Conservation (phyloP, 2,888 invertebrate genomes). For the Octonoba sinensis region DNA sequence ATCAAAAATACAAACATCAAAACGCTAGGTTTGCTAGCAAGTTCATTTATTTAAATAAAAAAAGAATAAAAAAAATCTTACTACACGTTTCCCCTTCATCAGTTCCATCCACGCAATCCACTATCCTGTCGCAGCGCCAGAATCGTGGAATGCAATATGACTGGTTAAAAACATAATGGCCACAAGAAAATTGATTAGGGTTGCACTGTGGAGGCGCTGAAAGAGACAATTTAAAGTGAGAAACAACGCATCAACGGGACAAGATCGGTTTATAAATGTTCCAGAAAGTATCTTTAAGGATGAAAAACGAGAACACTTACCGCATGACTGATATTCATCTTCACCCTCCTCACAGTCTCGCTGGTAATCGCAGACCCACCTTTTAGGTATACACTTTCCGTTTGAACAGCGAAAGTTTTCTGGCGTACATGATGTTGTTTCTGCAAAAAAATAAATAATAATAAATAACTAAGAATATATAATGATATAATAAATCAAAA, state of each 20-base stretch:
- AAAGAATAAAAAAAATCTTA: slow-evolving; percentile 76
- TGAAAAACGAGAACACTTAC: slow-evolving; percentile 78
- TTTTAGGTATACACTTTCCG: slow-evolving; percentile 80
- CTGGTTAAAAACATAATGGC: slow-evolving; percentile 83
- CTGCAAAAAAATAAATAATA: slow-evolving; percentile 49
- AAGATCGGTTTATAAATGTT: background rate
- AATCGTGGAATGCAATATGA: slow-evolving; percentile 95
- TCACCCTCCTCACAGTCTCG: slow-evolving; percentile 93
- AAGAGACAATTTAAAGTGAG: background rate
- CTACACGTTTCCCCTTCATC: slow-evolving; percentile 93
- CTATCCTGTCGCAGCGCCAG: slow-evolving; percentile 93
- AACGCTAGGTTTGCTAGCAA: no score
- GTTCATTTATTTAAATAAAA: no score
- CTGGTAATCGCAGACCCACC: slow-evolving; percentile 93
- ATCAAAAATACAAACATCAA: no score
- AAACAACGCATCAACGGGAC: no score
- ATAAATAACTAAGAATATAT: background rate
- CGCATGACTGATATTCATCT: slow-evolving; percentile 88
- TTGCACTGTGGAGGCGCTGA: slow-evolving; percentile 95
- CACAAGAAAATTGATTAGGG: slow-evolving; percentile 85
- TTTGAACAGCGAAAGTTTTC: slow-evolving; percentile 67
- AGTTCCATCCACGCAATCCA: slow-evolving; percentile 94
- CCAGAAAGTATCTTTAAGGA: background rate
- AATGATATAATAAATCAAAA: no score
- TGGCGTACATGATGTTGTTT: slow-evolving; percentile 63